These are phyloP conservation scores for Polymixis flavicincta DNA, from an alignment of 2,888 invertebrate genomes.

Conservation along the genomic window DNA sequence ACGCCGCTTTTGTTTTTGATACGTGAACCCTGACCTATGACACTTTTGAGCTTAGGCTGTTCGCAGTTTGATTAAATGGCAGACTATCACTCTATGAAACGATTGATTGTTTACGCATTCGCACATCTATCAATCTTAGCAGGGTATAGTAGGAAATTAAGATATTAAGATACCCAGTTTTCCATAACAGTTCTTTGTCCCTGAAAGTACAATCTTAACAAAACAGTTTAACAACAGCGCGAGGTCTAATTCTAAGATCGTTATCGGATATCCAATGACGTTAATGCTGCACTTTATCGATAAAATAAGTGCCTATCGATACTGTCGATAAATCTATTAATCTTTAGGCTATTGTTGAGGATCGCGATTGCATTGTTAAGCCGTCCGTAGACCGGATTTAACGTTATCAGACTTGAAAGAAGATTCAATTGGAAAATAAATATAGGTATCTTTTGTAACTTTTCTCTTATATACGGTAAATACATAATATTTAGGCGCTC, in stretches of 20 bases:
- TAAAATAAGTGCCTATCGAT: conserved; percentile 45
- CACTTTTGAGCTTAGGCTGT: conserved; percentile 16
- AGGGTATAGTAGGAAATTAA: too few relatives aligned
- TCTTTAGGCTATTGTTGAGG: conserved; percentile 52
- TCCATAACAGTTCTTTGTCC: not conserved
- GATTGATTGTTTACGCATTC: not conserved
- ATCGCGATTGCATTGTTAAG: conserved; percentile 54
- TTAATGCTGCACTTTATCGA: conserved; percentile 34
- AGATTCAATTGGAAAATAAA: conserved; percentile 41
- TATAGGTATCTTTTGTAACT: conserved; percentile 38
- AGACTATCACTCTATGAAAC: not conserved
- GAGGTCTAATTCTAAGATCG: not conserved
- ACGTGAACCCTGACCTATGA: conserved; percentile 48
- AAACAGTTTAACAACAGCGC: not conserved
- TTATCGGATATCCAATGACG: conserved; percentile 40
- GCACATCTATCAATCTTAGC: too few relatives aligned
- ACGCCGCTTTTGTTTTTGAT: conserved; percentile 34
- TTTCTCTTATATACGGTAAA: not conserved
- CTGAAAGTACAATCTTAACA: not conserved
- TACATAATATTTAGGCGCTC: not conserved
- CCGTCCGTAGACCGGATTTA: conserved; percentile 33
- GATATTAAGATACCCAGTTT: not conserved
- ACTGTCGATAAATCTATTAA: conserved; percentile 53
- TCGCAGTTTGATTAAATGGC: not conserved
- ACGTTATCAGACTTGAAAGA: conserved; percentile 38